phyloP scores from a whole-genome alignment of 2,113 vertebrate genomes.

The Hippocampus comes region DNA sequence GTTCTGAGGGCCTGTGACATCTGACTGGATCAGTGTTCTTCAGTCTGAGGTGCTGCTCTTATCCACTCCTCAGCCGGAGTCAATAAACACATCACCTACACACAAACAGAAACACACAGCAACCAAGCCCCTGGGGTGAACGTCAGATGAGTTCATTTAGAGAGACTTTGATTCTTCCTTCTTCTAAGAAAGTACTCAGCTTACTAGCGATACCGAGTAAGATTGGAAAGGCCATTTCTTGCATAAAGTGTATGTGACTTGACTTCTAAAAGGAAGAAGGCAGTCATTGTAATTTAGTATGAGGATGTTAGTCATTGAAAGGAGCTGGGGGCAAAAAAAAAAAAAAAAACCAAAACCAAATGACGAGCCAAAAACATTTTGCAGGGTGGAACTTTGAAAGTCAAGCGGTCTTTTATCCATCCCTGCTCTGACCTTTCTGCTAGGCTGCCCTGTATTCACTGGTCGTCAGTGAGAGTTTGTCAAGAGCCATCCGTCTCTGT shows the following conservation, averaged over 20 bases:
- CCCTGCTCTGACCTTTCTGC: constrained; percentile 87
- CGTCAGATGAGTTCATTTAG: constrained; percentile 68
- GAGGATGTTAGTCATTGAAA: constrained; percentile 16
- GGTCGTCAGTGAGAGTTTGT: constrained; percentile 84
- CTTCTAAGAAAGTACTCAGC: constrained; percentile 51
- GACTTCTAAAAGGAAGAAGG: constrained; percentile 15
- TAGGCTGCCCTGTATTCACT: constrained; percentile 82
- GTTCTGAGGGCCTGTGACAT: constrained; percentile 72
- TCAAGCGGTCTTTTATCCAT: constrained; percentile 80
- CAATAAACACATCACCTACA: constrained; percentile 73
- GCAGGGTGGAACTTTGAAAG: constrained; percentile 85
- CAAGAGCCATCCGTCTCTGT: constrained; percentile 86
- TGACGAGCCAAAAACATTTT: constrained; percentile 54
- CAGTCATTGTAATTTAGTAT: background rate
- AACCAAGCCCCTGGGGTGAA: constrained; percentile 62
- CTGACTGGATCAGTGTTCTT: constrained; percentile 75
- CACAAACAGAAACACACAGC: constrained; percentile 56
- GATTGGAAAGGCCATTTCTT: constrained; percentile 27
- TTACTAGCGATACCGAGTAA: constrained; percentile 46
- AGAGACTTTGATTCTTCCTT: constrained; percentile 53
- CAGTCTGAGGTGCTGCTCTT: constrained; percentile 68
- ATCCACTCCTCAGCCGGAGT: constrained; percentile 70
- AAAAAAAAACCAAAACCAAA: constrained; percentile 46
- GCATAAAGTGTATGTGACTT: constrained; percentile 21
- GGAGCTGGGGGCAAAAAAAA: background rate